Evolutionary conservation across 2,113 vertebrate species (phyloP).

Genomic region (Mellivora capensis): DNA sequence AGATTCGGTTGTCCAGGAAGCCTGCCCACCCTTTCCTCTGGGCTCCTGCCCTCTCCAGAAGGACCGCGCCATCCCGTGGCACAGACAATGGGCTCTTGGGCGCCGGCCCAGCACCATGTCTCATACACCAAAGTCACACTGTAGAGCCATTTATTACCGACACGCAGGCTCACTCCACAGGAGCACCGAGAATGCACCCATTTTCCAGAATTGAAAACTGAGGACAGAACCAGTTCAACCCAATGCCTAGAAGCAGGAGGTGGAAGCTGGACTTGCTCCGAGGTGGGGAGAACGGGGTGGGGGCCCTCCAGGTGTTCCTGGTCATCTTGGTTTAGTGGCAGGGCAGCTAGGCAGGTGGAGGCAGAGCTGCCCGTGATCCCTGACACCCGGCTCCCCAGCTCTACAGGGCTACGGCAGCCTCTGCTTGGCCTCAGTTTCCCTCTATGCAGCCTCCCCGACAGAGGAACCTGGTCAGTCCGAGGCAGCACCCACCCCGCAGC

Average conservation of each 20-base stretch:
- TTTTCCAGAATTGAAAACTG: neutral
- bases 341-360: fast-evolving
- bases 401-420: fast-evolving
- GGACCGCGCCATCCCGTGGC: fast-evolving
- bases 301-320: neutral
- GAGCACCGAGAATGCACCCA: neutral
- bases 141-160: fast-evolving
- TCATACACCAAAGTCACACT: neutral
- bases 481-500: neutral
- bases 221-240: neutral
- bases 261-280: neutral
- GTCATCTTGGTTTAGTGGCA: fast-evolving
- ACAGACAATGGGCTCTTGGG: fast-evolving
- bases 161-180: neutral
- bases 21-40: neutral
- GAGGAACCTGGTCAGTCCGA: fast-evolving
- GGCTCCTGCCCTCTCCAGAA: neutral
- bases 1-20: neutral
- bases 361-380: too few species aligned
- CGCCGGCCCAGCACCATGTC: fast-evolving
- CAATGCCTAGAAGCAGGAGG: neutral
- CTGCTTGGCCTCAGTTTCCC: neutral
- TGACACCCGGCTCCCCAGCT: neutral
- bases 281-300: neutral
- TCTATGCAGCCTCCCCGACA: neutral